phyloP scores from a whole-genome alignment of 2,797 vertebrate species.

The Taeniopygia guttata region DNA sequence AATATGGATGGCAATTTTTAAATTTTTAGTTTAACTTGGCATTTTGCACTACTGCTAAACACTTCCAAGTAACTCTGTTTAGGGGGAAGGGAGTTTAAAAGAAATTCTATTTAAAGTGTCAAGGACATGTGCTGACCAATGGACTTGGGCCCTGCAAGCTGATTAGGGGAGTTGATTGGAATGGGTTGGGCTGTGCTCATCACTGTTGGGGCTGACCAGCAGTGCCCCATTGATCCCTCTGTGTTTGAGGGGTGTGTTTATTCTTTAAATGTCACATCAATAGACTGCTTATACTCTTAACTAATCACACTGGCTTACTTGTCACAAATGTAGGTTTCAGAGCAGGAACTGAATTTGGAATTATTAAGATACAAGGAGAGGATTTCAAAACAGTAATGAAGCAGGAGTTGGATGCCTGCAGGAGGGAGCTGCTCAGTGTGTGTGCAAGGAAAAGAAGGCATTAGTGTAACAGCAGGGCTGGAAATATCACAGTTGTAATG shows the following conservation, averaged over 20 bases:
- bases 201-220: background rate
- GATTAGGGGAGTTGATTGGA: background rate
- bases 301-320: background rate
- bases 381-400: background rate
- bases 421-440: background rate
- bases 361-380: background rate
- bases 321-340: background rate
- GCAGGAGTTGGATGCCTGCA: background rate
- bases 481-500: background rate
- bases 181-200: background rate
- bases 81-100: background rate
- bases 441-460: background rate
- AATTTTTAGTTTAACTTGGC: background rate
- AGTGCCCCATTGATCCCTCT: background rate
- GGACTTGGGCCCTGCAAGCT: background rate
- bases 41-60: background rate
- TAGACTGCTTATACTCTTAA: background rate
- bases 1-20: background rate
- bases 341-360: background rate
- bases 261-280: background rate
- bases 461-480: background rate
- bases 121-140: background rate
- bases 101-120: background rate
- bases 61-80: background rate
- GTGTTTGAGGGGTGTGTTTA: background rate